Base-by-base conservation (phyloP, 2,797 vertebrate genomes). In the Sylvia borin region DNA sequence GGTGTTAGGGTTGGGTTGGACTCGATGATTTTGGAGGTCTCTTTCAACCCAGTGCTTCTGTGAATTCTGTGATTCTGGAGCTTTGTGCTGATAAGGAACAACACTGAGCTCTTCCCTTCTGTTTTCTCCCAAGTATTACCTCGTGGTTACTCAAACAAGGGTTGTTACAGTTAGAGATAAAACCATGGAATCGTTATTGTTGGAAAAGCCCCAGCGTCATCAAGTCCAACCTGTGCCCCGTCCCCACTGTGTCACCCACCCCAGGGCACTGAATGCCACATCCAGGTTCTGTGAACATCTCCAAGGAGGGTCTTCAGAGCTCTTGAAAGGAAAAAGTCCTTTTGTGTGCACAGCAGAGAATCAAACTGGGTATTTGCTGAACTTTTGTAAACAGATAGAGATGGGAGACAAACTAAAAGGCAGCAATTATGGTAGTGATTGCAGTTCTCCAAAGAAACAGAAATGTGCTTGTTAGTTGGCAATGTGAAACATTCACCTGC, bases 201-300 rank as follows among this genome's bases (percentile, higher is more conserved):
- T 42, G 73, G 57, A 55, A 62, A 62, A 78, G 14, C 8, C 25
- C 20, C 55, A 34, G 32, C 25, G 16, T 19, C 25, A 55, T 17
- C 25, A 8, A 40, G 13, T 34, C 48, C 73, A 61, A 4, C 2
- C 55, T 53, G 29, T 53, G 38, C 13, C 47, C 0, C 0, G 5
- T 77, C 19, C n/a, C 48, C 64, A 47, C n/a, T 1, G 2, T 38
- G 38, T 24, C 71, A 60, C 53, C 45, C 61, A 38, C 29, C 24
- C 55, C 40, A 34, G 73, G 17, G 40, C 73, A 21, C 73, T 21
- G n/a, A 47, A 11, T 61, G 55, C n/a, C 64, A 45, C 40, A 1
- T 18, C 31, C 65, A 70, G 25, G 2, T 8, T 31, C 34, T 38
- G 9, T 20, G 34, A 5, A 14, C 16, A 18, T 9, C 34, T 34